Conservation (phyloP, 2,888 invertebrate genomes). For the Steromphala cineraria region DNA sequence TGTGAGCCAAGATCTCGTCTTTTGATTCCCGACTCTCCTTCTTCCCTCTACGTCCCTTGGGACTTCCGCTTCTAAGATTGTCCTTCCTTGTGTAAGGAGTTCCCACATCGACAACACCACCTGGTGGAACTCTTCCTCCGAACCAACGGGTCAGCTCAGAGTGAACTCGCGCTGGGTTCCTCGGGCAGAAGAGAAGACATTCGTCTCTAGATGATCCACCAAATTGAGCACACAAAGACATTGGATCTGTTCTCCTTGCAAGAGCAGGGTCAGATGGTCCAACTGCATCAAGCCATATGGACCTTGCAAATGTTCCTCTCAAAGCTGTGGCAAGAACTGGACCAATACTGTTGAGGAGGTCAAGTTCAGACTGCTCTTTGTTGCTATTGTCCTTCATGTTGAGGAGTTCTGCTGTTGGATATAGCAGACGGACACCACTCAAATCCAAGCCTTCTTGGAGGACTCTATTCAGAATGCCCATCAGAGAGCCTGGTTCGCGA, state of each 20-base stretch:
- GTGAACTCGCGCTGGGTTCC: slow-evolving; percentile 57
- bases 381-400: slow-evolving; percentile 25
- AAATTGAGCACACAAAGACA: slow-evolving; percentile 69
- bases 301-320: slow-evolving; percentile 65
- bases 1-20: slow-evolving; percentile 26
- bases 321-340: slow-evolving; percentile 68
- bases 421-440: slow-evolving; percentile 66
- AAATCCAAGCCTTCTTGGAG: slow-evolving; percentile 69
- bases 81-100: slow-evolving; percentile 57
- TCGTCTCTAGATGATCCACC: slow-evolving; percentile 67
- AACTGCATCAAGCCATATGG: slow-evolving; percentile 69
- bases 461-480: slow-evolving; percentile 67
- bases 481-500: slow-evolving; percentile 61
- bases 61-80: slow-evolving; percentile 51
- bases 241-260: slow-evolving; percentile 69
- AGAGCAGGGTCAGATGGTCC: slow-evolving; percentile 70
- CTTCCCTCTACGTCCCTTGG: slow-evolving; percentile 55
- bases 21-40: slow-evolving; percentile 46
- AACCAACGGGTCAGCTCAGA: slow-evolving; percentile 70
- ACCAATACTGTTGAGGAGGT: slow-evolving; percentile 59
- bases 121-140: slow-evolving; percentile 67
- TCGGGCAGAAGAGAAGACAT: slow-evolving; percentile 66
- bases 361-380: slow-evolving; percentile 32
- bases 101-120: slow-evolving; percentile 67
- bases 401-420: slow-evolving; percentile 60